phyloP scores from a whole-genome alignment of 2,888 invertebrate genomes.

The Cryptocheilus praepositus region DNA sequence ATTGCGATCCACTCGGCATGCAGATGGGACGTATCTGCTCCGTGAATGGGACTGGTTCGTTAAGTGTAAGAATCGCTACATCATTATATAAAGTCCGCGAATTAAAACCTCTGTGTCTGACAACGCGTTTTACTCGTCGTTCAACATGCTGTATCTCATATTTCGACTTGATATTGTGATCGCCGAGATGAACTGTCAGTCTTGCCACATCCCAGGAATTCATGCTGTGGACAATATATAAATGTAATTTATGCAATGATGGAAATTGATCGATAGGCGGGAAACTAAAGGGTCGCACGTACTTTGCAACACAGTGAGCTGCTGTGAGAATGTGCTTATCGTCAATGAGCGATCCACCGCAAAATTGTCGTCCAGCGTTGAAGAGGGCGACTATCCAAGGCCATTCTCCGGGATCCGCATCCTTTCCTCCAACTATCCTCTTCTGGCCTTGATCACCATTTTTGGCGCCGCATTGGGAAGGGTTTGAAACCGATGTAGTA shows the following conservation, averaged over 20 bases:
- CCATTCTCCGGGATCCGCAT: constrained; percentile 89
- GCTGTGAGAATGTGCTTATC: constrained; percentile 87
- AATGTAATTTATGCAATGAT: neutral
- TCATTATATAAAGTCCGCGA: constrained; percentile 91
- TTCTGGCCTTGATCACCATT: constrained; percentile 89
- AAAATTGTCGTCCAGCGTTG: constrained; percentile 89
- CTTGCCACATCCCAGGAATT: constrained; percentile 91
- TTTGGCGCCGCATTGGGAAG: constrained; percentile 83
- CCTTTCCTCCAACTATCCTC: constrained; percentile 89
- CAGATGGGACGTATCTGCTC: constrained; percentile 87
- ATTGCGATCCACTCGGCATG: constrained; percentile 79
- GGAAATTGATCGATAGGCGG: neutral
- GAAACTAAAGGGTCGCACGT: constrained; percentile 69
- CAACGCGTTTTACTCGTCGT: constrained; percentile 87
- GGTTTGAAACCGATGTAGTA: constrained; percentile 46
- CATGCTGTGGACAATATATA: constrained; percentile 80
- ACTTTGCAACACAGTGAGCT: constrained; percentile 94
- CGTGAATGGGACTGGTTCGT: constrained; percentile 84
- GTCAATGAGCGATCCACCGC: constrained; percentile 91
- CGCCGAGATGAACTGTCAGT: constrained; percentile 87
- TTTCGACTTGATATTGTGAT: constrained; percentile 87
- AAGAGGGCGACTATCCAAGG: constrained; percentile 91
- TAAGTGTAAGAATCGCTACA: constrained; percentile 86
- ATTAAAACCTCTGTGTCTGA: constrained; percentile 90
- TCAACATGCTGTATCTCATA: constrained; percentile 86